phyloP scores from a whole-genome alignment of 2,888 invertebrate genomes.

The Sesia apiformis region DNA sequence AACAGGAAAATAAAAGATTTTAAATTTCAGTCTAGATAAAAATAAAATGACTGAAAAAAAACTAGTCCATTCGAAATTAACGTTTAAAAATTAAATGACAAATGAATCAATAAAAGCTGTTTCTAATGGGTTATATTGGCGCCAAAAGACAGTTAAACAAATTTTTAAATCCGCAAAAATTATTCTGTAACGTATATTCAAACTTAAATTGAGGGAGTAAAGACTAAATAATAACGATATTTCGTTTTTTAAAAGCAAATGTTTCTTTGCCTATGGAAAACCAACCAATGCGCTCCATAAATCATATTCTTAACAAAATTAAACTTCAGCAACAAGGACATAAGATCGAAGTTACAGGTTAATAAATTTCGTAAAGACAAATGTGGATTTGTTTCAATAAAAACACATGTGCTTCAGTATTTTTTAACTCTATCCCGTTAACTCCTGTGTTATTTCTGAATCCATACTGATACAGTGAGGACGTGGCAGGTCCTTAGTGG shows the following conservation, averaged over 20 bases:
- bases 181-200: slow-evolving; percentile 9
- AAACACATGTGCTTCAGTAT: slow-evolving; percentile 29
- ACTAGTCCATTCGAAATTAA: neutral
- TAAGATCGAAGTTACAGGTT: neutral
- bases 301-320: no score
- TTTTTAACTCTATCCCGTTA: slow-evolving; percentile 42
- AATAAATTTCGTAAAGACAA: neutral
- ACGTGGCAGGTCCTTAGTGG: slow-evolving; percentile 28
- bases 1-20: no score
- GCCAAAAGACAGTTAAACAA: slow-evolving; percentile 39
- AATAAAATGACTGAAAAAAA: neutral
- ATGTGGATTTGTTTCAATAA: slow-evolving; percentile 11
- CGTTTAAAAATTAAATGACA: slow-evolving; percentile 14
- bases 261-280: neutral
- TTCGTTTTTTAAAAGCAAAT: neutral
- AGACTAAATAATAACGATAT: neutral
- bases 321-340: neutral
- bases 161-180: neutral
- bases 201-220: neutral
- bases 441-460: slow-evolving; percentile 51
- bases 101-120: slow-evolving; percentile 34
- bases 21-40: neutral
- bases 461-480: slow-evolving; percentile 33
- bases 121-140: slow-evolving; percentile 24
- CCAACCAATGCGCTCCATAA: no score